These are phyloP conservation scores for Philaenus spumarius DNA, from an alignment of 1,140 invertebrate genomes.

Conservation along the genomic window DNA sequence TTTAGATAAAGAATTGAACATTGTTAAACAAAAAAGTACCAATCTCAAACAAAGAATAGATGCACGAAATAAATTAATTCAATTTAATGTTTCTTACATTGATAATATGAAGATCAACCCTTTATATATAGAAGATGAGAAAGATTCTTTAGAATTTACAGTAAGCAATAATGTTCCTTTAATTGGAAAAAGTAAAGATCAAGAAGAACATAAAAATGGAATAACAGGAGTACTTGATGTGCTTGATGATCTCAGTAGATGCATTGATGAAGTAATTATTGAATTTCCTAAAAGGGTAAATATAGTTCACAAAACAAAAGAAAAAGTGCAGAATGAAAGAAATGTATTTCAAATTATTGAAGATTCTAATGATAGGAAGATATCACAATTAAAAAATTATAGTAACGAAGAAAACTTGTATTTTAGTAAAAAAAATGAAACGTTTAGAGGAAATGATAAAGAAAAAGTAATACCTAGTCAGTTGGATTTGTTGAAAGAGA, in stretches of 20 bases:
- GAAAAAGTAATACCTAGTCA: slow-evolving; percentile 12
- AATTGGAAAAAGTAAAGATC: background rate
- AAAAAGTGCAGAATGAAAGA: no score
- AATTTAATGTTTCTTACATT: no score
- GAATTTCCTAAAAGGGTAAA: slow-evolving; percentile 3
- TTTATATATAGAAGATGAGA: background rate
- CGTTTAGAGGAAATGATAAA: background rate
- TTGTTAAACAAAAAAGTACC: no score
- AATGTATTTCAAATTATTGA: slow-evolving; percentile 14
- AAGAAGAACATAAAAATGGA: background rate
- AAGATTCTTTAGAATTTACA: no score
- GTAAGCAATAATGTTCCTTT: no score
- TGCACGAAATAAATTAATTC: no score
- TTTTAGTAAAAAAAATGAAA: background rate
- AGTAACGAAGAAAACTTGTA: no score
- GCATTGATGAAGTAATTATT: slow-evolving; percentile 24
- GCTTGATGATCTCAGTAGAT: slow-evolving; percentile 24
- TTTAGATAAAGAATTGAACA: no score
- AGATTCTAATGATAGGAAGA: background rate
- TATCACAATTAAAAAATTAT: no score
- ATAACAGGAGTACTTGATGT: slow-evolving; percentile 22
- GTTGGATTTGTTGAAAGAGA: slow-evolving; percentile 19
- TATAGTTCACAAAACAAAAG: background rate
- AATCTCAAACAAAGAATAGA: no score
- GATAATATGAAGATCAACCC: background rate